A percentile compares a stretch with the other conserved stretches of the same genome.
phyloP scores from a whole-genome alignment of 2,113 vertebrate species.

The Drymodes brunneopygia region DNA sequence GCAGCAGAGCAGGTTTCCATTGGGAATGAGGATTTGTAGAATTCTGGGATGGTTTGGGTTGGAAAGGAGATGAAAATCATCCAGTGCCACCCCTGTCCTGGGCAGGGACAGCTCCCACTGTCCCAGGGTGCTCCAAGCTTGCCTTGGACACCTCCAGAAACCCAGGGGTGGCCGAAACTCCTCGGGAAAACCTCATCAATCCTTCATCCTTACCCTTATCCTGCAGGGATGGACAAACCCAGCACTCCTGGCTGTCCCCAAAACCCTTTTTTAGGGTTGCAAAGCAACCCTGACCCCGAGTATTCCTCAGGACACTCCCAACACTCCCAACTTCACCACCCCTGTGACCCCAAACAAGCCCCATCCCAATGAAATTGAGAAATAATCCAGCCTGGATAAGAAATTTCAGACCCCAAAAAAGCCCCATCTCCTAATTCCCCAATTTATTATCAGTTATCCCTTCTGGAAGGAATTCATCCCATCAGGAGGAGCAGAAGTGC shows the following conservation, averaged over 20 bases:
- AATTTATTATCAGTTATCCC: background rate
- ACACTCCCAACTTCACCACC: background rate
- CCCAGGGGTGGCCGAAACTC: background rate
- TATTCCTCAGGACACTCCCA: rapidly evolving
- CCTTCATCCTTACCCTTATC: background rate
- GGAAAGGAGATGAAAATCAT: background rate
- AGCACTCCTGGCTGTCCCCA: background rate
- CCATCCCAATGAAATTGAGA: background rate
- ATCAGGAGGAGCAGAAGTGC: background rate
- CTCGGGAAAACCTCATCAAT: background rate
- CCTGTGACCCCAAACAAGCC: background rate
- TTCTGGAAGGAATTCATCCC: background rate
- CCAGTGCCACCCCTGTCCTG: background rate
- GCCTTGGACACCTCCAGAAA: background rate
- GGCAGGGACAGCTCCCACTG: rapidly evolving
- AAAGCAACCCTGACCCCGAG: rapidly evolving
- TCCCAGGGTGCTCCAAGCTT: background rate
- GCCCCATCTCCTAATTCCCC: background rate
- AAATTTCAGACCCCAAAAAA: background rate
- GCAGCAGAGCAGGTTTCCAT: background rate
- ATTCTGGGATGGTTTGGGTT: background rate
- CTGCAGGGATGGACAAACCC: background rate
- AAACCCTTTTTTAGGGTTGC: rapidly evolving
- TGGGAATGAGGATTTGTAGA: background rate
- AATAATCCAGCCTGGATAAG: background rate